These are phyloP conservation scores for Siniperca obscura DNA, from an alignment of 2,797 vertebrate genomes.

Conservation along the genomic window DNA sequence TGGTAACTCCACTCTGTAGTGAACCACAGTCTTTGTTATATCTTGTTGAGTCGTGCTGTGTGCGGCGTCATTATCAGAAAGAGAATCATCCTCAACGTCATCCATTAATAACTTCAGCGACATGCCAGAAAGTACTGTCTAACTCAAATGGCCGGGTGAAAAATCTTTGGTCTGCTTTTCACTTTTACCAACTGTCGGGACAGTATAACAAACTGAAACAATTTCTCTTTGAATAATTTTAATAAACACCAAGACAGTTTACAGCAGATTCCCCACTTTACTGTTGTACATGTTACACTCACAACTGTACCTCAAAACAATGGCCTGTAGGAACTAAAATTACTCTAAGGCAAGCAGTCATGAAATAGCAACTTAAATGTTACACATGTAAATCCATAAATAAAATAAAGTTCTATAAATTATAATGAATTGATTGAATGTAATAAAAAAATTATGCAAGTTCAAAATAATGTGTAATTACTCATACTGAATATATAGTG, in stretches of 20 bases:
- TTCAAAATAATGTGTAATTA: too few species aligned
- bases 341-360: too few species aligned
- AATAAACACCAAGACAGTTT: too few species aligned
- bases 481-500: too few species aligned
- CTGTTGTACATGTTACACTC: too few species aligned
- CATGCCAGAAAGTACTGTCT: constrained; percentile 4
- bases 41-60: not conserved
- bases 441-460: too few species aligned
- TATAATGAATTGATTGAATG: too few species aligned
- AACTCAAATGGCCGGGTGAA: not conserved
- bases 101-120: not conserved
- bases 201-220: not conserved
- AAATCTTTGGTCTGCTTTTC: not conserved
- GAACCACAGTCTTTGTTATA: constrained; percentile 5
- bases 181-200: not conserved
- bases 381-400: not conserved
- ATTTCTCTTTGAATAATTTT: not conserved
- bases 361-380: too few species aligned
- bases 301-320: too few species aligned
- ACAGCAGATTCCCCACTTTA: too few species aligned
- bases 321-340: too few species aligned
- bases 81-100: not conserved
- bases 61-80: not conserved
- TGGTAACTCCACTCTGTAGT: constrained; percentile 35
- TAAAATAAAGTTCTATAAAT: too few species aligned